phyloP scores from a whole-genome alignment of 1,140 invertebrate genomes.

The Latrodectus geometricus region DNA sequence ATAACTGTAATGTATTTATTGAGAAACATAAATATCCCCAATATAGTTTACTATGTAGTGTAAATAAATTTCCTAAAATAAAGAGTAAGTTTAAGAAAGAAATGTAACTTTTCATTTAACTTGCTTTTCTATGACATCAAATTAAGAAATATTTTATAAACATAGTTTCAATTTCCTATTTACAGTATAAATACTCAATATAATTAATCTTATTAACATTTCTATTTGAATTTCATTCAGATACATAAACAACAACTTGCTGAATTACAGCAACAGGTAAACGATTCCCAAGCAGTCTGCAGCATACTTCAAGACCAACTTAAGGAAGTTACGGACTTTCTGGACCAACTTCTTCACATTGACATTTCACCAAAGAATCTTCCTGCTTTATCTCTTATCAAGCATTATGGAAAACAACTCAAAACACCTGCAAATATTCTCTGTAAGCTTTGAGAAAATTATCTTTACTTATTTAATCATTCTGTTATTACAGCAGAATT shows the following conservation, averaged over 20 bases:
- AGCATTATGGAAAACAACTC: slow-evolving; percentile 55
- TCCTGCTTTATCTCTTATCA: slow-evolving; percentile 43
- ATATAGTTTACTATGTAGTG: no score
- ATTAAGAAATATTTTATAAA: no score
- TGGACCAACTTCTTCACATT: slow-evolving; percentile 57
- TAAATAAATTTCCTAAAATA: no score
- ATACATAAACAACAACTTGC: slow-evolving; percentile 58
- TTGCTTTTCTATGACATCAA: no score
- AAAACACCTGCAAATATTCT: not conserved
- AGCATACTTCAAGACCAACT: slow-evolving; percentile 55
- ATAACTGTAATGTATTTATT: no score
- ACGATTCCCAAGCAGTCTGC: slow-evolving; percentile 49
- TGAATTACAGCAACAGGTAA: slow-evolving; percentile 52
- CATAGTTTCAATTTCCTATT: no score
- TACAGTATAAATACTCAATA: no score
- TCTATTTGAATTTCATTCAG: not conserved
- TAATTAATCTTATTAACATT: no score
- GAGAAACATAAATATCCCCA: no score
- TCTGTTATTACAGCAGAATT: no score
- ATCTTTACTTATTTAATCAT: not conserved
- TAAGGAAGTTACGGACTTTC: slow-evolving; percentile 51
- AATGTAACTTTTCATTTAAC: no score
- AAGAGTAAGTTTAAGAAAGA: no score
- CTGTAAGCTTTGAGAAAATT: not conserved
- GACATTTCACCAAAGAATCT: slow-evolving; percentile 56